phyloP scores from a whole-genome alignment of 2,888 invertebrate species.

The Alviniconcha strummeri region DNA sequence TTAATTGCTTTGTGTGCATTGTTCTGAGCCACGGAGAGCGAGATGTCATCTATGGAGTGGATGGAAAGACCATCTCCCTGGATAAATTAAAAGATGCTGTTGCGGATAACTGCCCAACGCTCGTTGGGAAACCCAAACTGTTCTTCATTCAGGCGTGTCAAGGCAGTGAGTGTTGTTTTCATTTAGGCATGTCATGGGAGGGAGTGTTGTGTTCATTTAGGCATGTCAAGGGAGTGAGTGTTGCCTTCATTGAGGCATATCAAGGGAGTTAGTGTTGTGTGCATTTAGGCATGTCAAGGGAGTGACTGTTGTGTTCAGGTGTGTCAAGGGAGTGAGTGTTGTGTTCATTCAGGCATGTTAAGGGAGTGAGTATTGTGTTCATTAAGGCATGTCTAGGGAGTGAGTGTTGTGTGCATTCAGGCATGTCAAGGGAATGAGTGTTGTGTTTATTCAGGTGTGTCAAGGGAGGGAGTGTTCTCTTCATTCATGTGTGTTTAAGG shows the following conservation, averaged over 20 bases:
- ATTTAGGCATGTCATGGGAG: too few species aligned
- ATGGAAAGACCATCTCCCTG: conserved; percentile 18
- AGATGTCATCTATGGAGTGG: conserved; percentile 27
- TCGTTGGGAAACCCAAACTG: conserved; percentile 41
- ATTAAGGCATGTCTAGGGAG: too few species aligned
- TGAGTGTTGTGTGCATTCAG: too few species aligned
- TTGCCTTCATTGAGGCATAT: neutral
- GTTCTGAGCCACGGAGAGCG: conserved; percentile 33
- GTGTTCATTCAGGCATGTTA: conserved; percentile 44
- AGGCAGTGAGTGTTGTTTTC: conserved; percentile 35
- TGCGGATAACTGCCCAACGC: neutral
- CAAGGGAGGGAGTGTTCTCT: too few species aligned
- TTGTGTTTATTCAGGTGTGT: too few species aligned
- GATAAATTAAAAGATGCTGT: conserved; percentile 7
- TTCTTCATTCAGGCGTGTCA: conserved; percentile 44
- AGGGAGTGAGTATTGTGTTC: too few species aligned
- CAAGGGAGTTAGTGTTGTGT: too few species aligned
- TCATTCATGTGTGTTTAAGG: too few species aligned
- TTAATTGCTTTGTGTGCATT: conserved; percentile 22
- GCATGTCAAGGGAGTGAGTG: conserved; percentile 43
- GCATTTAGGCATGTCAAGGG: conserved; percentile 44
- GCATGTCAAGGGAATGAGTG: too few species aligned
- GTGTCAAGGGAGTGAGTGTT: too few species aligned
- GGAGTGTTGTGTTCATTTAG: too few species aligned
- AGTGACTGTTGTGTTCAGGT: conserved; percentile 29